A percentile compares a stretch with the other conserved stretches of the same genome.
Evolutionary conservation across 1,140 invertebrate genomes (phyloP).

Genomic region (Aphaenogaster floridana): DNA sequence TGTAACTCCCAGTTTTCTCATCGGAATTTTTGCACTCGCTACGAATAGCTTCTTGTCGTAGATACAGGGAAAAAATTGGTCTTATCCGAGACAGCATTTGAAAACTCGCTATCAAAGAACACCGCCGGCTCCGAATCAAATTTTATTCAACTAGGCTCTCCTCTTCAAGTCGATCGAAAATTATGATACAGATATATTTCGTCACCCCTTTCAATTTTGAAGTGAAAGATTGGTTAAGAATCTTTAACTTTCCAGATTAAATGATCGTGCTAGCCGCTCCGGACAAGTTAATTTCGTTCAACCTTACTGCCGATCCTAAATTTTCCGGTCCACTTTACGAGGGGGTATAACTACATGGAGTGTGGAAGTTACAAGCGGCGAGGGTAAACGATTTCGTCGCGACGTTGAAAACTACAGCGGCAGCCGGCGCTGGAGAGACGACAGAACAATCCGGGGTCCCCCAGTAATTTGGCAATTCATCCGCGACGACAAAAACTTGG

Average conservation of each 20-base stretch:
- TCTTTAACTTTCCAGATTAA: slow-evolving; percentile 7
- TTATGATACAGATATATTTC: not conserved
- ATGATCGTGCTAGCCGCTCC: slow-evolving; percentile 1
- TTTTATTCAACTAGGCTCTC: not conserved
- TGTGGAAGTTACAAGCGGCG: slow-evolving; percentile 16
- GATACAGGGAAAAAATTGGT: not conserved
- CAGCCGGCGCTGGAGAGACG: slow-evolving; percentile 7
- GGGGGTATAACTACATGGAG: not conserved
- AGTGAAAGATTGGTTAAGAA: not conserved
- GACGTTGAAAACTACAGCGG: slow-evolving; percentile 21
- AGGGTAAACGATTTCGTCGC: slow-evolving; percentile 4
- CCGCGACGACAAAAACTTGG: slow-evolving; percentile 49
- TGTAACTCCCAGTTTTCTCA: slow-evolving; percentile 11
- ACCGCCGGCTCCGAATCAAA: not conserved
- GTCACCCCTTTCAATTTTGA: not conserved
- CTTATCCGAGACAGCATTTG: not conserved
- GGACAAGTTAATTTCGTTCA: slow-evolving; percentile 19
- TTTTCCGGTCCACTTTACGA: not conserved
- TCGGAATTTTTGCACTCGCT: slow-evolving; percentile 6
- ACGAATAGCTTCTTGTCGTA: not conserved
- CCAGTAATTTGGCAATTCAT: slow-evolving; percentile 52
- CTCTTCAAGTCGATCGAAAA: not conserved
- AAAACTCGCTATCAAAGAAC: not conserved
- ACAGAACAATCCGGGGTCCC: not conserved
- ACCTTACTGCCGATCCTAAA: not conserved